These are phyloP conservation scores for Semaprochilodus insignis DNA, from an alignment of 2,797 vertebrate genomes.

Conservation along the genomic window DNA sequence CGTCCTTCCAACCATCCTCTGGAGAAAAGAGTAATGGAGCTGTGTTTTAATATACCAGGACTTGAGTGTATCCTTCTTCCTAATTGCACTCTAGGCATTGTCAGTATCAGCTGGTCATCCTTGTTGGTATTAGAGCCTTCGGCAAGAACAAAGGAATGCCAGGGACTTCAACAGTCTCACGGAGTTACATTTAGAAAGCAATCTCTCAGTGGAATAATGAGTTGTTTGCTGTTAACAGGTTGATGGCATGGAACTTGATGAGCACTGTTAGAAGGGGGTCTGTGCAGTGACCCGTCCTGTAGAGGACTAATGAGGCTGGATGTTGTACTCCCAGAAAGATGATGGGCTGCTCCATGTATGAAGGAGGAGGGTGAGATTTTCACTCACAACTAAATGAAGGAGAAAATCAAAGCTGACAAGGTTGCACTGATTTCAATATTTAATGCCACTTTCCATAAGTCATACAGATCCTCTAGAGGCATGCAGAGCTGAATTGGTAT, in stretches of 20 bases:
- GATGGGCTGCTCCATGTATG: neutral
- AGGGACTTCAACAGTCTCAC: neutral
- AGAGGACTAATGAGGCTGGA: slow-evolving; percentile 35
- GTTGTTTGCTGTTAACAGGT: slow-evolving; percentile 12
- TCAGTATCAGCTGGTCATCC: neutral
- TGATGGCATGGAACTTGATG: slow-evolving; percentile 9
- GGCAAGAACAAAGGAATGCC: neutral
- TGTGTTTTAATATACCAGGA: neutral
- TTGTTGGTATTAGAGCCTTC: neutral
- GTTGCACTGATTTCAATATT: slow-evolving; percentile 46
- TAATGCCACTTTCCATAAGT: slow-evolving; percentile 53
- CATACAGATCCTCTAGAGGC: slow-evolving; percentile 3
- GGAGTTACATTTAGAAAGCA: slow-evolving; percentile 16
- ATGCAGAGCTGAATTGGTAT: neutral
- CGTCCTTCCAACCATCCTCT: neutral
- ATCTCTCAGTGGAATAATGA: slow-evolving; percentile 8
- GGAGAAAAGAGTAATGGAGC: neutral
- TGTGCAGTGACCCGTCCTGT: slow-evolving; percentile 23
- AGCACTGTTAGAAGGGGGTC: neutral
- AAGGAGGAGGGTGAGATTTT: slow-evolving; percentile 17
- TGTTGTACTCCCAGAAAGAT: slow-evolving; percentile 8
- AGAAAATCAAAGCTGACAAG: slow-evolving; percentile 52
- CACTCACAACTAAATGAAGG: slow-evolving; percentile 46
- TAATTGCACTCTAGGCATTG: neutral
- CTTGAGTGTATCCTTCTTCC: neutral